Conservation (phyloP, 2,888 invertebrate species). For the Eurytoma californica region DNA sequence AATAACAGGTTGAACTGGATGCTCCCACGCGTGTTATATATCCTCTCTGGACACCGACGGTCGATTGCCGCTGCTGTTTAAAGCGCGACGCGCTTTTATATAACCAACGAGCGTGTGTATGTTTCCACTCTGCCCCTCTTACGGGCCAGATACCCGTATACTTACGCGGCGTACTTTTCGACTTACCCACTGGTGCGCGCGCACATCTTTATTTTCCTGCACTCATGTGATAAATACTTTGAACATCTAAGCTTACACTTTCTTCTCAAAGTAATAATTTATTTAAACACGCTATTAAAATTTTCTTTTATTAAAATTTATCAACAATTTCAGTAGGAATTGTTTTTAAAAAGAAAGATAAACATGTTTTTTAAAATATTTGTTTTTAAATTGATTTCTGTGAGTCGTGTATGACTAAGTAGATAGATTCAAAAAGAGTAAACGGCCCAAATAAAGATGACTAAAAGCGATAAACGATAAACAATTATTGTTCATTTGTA, state of each 20-base stretch:
- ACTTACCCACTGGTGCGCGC: conserved; percentile 21
- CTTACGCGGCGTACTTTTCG: not conserved
- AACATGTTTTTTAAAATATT: too few relatives aligned
- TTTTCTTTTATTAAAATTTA: too few relatives aligned
- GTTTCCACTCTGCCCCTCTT: conserved; percentile 34
- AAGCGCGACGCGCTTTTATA: conserved; percentile 50
- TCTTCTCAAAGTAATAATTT: too few relatives aligned
- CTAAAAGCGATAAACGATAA: conserved; percentile 1
- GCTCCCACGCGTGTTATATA: conserved; percentile 43
- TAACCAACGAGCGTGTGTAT: conserved; percentile 33
- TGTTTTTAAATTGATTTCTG: too few relatives aligned
- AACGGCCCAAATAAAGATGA: not conserved
- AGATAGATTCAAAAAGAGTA: too few relatives aligned
- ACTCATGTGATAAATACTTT: too few relatives aligned
- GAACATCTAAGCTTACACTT: too few relatives aligned
- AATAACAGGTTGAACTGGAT: conserved; percentile 24
- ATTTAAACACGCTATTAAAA: too few relatives aligned
- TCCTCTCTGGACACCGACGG: conserved; percentile 44
- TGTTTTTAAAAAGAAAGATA: too few relatives aligned
- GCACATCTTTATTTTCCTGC: conserved; percentile 4
- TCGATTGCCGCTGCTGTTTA: conserved; percentile 40
- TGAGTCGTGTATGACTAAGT: too few relatives aligned
- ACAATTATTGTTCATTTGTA: too few relatives aligned
- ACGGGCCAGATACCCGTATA: not conserved
- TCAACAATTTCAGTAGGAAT: too few relatives aligned